Base-by-base conservation (phyloP, 2,888 invertebrate genomes). In the Lasioglossum zephyrum region DNA sequence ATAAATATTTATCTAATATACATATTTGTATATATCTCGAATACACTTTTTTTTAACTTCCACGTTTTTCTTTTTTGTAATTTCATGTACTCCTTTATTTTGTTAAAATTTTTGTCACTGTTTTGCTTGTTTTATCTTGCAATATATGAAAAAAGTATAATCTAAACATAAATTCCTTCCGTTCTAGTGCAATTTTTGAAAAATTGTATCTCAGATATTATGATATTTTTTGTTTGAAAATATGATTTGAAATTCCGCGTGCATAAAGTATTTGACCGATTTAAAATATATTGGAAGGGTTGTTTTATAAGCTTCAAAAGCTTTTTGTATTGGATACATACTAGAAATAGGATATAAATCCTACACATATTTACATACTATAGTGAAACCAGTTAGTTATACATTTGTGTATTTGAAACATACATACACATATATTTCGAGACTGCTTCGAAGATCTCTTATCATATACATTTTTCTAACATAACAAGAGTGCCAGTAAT, bases 361-460 rank as follows among this genome's bases (percentile, higher is more conserved):
- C 88, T 92, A 88, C 88, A 89, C 91, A 91, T 91, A 92, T 89
- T 93, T 93, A 90, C 92, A 92, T 94, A 92, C 87, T 91, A 90
- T 89, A 89, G 89, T 89, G 89, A 89, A 73, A 83, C 87, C 89
- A 89, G 88, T 92, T 91, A 87, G 91, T 91, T 92, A 92, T 92
- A 86, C 87, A 90, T 92, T 93, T 92, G 91, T 92, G 91, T 93
- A 92, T 92, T 91, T 82, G 79, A 87, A 86, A 86, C 89, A 84
- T 80, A 90, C 82, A 87, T 89, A 81, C 88, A 91, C 84, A 87
- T 84, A 81, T 87, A 85, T 84, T 86, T 88, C 89, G 90, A 87
- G 86, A 92, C 90, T 93, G 92, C 91, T 92, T 92, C 87, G 89
- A 91, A 91, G 91, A 93, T 93, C 92, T 93, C 88, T 92, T 89